A percentile compares a stretch with the other conserved stretches of the same genome.
Conservation (phyloP, 2,888 invertebrate genomes). For the Buathra laborator region DNA sequence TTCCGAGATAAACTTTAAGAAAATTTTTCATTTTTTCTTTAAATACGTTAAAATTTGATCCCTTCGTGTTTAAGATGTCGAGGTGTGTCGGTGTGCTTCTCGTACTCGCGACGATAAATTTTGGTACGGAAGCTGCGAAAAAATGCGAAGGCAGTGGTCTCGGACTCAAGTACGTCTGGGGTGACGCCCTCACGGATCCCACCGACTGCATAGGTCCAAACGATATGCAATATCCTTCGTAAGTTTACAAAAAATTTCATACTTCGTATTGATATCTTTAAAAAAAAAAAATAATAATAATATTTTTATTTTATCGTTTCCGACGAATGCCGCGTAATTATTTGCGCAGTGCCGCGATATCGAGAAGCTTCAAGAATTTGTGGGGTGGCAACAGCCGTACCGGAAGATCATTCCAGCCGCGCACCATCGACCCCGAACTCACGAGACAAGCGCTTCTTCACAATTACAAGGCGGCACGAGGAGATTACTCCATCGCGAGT, state of each 20-base stretch:
- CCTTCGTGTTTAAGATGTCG: conserved; percentile 78
- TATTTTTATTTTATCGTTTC: conserved; percentile 9
- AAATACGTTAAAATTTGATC: conserved; percentile 19
- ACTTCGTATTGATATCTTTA: not conserved
- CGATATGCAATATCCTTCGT: conserved; percentile 94
- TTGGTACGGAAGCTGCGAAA: conserved; percentile 74
- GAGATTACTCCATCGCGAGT: conserved; percentile 85
- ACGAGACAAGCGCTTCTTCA: conserved; percentile 91
- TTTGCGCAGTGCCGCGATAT: conserved; percentile 90
- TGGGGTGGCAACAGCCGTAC: conserved; percentile 90
- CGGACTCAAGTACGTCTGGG: conserved; percentile 94
- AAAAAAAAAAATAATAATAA: not conserved
- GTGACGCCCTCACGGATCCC: conserved; percentile 93
- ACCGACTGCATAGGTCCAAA: conserved; percentile 93
- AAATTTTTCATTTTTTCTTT: not conserved
- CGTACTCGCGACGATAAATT: conserved; percentile 72
- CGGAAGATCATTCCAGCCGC: conserved; percentile 87
- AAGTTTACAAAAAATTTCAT: conserved; percentile 80
- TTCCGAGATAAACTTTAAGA: not conserved
- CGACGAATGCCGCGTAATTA: conserved; percentile 46
- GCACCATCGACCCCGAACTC: conserved; percentile 90
- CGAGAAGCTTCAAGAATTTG: conserved; percentile 89
- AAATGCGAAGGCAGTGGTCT: conserved; percentile 88
- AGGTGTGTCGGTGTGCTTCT: conserved; percentile 77
- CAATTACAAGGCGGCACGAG: conserved; percentile 87